Evolutionary conservation across 1,140 invertebrate genomes (phyloP).

Genomic region (Agraylea sexmaculata): DNA sequence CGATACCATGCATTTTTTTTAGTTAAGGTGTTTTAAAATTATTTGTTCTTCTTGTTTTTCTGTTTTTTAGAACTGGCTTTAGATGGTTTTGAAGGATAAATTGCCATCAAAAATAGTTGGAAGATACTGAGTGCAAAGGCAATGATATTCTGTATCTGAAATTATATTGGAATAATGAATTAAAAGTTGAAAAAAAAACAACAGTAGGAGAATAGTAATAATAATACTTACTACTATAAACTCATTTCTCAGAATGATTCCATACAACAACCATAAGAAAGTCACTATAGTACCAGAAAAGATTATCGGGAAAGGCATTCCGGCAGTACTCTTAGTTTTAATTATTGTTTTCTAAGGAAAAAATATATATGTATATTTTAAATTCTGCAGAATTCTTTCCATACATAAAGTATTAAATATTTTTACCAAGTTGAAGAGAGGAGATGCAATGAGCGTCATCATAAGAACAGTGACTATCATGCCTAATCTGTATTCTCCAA

Average conservation of each 20-base stretch:
- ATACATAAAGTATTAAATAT: slow-evolving; percentile 7
- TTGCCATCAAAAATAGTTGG: slow-evolving; percentile 53
- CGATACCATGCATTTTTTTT: too few species aligned
- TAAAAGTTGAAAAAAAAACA: slow-evolving; percentile 14
- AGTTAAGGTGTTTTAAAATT: slow-evolving; percentile 8
- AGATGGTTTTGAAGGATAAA: slow-evolving; percentile 48
- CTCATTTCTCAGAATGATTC: slow-evolving; percentile 59
- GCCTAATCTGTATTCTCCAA: slow-evolving; percentile 56
- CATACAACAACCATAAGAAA: slow-evolving; percentile 69
- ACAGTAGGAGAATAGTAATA: slow-evolving; percentile 10
- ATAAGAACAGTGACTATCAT: slow-evolving; percentile 55
- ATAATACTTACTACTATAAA: slow-evolving; percentile 62
- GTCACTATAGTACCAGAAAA: slow-evolving; percentile 63
- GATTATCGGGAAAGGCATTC: slow-evolving; percentile 73
- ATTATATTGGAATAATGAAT: slow-evolving; percentile 23
- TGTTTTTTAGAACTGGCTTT: slow-evolving; percentile 21
- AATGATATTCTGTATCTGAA: slow-evolving; percentile 58
- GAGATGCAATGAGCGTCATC: slow-evolving; percentile 53
- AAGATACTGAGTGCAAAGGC: slow-evolving; percentile 43
- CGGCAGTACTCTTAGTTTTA: slow-evolving; percentile 59
- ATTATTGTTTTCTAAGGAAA: slow-evolving; percentile 53
- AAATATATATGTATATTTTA: slow-evolving; percentile 12
- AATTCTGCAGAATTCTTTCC: background rate
- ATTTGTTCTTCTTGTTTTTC: slow-evolving; percentile 18
- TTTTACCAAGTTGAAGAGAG: slow-evolving; percentile 55